Base-by-base conservation (phyloP, 1,140 invertebrate species). In the Nautilus pompilius region DNA sequence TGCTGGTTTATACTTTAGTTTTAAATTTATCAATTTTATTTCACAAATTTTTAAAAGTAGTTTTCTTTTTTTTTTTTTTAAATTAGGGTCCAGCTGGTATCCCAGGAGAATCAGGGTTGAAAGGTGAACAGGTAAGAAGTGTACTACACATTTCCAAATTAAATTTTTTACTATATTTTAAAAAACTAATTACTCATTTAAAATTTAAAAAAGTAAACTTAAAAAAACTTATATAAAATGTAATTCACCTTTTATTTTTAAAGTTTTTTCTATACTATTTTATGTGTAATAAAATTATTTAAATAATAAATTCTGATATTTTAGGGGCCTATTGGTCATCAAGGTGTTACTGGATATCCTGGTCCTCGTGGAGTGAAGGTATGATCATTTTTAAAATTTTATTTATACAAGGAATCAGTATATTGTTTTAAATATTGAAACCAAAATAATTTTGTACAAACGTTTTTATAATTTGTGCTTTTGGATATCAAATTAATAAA, bases 301-400 rank as follows among this genome's bases (percentile, higher is more conserved):
- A n/a, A n/a, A n/a, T n/a, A n/a, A n/a, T n/a, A n/a, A n/a, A n/a
- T 41, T 41, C 36, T 41, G n/a, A 10, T 24, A 22, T 61, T 68
- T 32, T 59, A 78, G 73, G 79, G 79, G 45, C 53, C 71, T 20
- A 55, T 63, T 46, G 79, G 79, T 54, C 51, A 69, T 22, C 70
- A 73, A 49, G 79, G 79, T 24, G 63, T 72, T 3, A 70, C 71
- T 53, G 79, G 79, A 2, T 77, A 78, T 46, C 76, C 76, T 22
- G 79, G 79, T 57, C 62, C 74, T 10, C 61, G 75, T 28, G 79
- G 79, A 29, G 64, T 70, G 3, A 75, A 78, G 68, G 75, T 77
- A 68, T 58, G 55, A 28, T n/a, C 22, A 20, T 26, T 22, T 20
- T 29, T 30, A 28, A 32, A 36, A 13, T 28, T 20, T 46, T 46